phyloP scores from a whole-genome alignment of 1,140 invertebrate species.

The Zophobas atratus region DNA sequence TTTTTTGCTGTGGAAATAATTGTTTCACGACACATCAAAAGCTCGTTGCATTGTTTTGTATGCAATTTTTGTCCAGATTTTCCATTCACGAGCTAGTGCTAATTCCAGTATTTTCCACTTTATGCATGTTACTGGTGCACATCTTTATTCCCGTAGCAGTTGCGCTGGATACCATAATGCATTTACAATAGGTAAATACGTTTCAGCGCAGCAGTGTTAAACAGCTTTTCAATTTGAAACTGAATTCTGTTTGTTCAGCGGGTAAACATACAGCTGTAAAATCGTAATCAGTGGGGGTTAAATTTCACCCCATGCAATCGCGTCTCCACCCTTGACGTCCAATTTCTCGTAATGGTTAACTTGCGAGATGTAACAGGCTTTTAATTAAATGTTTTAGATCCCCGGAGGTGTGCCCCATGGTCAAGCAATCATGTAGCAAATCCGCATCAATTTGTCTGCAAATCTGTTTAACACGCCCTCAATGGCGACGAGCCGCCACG shows the following conservation, averaged over 20 bases:
- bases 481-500: conserved; percentile 17
- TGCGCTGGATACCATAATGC: no score
- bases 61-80: no score
- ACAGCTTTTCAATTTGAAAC: no score
- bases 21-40: no score
- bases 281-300: neutral
- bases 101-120: no score
- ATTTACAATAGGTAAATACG: no score
- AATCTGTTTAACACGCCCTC: conserved; percentile 56
- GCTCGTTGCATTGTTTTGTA: no score
- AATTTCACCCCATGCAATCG: neutral
- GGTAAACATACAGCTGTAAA: neutral
- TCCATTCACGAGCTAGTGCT: no score
- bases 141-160: no score
- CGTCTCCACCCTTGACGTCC: conserved; percentile 40
- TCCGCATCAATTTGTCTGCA: conserved; percentile 58
- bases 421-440: conserved; percentile 61
- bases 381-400: conserved; percentile 62
- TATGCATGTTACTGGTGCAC: no score
- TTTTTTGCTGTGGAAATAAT: no score
- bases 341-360: conserved; percentile 58
- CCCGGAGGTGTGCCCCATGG: conserved; percentile 59
- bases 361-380: conserved; percentile 59
- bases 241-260: neutral
- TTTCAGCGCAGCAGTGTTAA: no score